Conservation (phyloP, 2,797 vertebrate species). For the Cirrhinus molitorella region DNA sequence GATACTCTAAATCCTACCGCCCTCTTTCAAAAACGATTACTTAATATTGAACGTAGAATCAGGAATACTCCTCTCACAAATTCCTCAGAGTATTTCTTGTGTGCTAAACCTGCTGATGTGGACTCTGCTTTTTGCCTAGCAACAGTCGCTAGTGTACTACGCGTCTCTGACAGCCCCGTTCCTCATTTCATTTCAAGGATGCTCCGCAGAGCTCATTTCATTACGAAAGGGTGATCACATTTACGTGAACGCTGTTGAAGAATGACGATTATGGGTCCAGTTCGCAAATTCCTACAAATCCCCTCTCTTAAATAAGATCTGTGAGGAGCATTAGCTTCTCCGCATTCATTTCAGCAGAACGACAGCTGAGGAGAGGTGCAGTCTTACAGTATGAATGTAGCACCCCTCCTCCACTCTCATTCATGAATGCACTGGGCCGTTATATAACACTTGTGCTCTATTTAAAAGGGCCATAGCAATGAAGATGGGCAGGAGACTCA, state of each 20-base stretch:
- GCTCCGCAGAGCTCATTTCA: slow-evolving; percentile 10
- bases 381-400: slow-evolving; percentile 71
- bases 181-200: slow-evolving; percentile 48
- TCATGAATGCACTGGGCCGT: slow-evolving; percentile 73
- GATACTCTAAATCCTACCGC: neutral
- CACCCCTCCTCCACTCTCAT: slow-evolving; percentile 64
- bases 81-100: neutral
- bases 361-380: slow-evolving; percentile 50
- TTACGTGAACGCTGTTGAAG: neutral
- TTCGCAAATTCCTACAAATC: slow-evolving; percentile 6
- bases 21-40: neutral
- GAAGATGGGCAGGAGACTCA: slow-evolving; percentile 64
- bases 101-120: slow-evolving; percentile 55
- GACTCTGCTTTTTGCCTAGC: slow-evolving; percentile 60
- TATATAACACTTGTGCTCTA: slow-evolving; percentile 77
- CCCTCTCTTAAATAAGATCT: neutral
- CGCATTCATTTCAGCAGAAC: slow-evolving; percentile 10
- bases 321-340: neutral
- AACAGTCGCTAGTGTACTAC: slow-evolving; percentile 55
- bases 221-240: slow-evolving; percentile 19
- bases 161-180: slow-evolving; percentile 38
- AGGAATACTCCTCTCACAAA: slow-evolving; percentile 1
- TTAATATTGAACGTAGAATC: neutral
- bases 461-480: slow-evolving; percentile 70
- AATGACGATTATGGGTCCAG: neutral